These are phyloP conservation scores for Meloidogyne hapla DNA, from an alignment of 1,140 invertebrate species.

Conservation along the genomic window DNA sequence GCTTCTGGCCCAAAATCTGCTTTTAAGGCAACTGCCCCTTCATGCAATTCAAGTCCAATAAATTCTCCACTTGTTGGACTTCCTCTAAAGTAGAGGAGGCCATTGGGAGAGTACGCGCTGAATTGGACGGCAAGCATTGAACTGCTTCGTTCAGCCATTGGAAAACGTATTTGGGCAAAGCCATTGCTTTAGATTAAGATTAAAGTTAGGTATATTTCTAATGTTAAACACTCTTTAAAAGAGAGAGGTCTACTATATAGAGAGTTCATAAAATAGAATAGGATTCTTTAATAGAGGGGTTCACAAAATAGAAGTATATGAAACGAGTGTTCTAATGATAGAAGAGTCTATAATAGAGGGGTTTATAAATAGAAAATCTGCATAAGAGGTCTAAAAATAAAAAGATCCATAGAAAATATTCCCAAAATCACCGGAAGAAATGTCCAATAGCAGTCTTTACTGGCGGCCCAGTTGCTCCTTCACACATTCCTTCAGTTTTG, in stretches of 20 bases:
- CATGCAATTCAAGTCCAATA: conserved; percentile 50
- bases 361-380: not conserved
- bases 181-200: conserved; percentile 49
- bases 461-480: conserved; percentile 51
- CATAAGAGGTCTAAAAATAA: too few relatives aligned
- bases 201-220: not conserved
- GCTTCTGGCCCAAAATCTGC: conserved; percentile 52
- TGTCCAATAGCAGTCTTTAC: conserved; percentile 43
- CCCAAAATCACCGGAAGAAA: conserved; percentile 54
- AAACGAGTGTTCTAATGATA: too few relatives aligned
- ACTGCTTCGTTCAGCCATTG: conserved; percentile 53
- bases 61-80: conserved; percentile 55
- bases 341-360: not conserved
- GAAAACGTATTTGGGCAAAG: conserved; percentile 55
- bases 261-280: too few relatives aligned
- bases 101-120: conserved; percentile 57
- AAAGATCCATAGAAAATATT: conserved; percentile 7
- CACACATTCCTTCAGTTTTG: conserved; percentile 50
- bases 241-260: too few relatives aligned
- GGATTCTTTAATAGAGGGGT: too few relatives aligned
- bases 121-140: conserved; percentile 56
- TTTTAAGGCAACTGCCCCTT: conserved; percentile 53
- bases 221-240: too few relatives aligned
- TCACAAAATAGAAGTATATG: too few relatives aligned
- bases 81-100: conserved; percentile 62